A percentile compares a stretch with the other conserved stretches of the same genome.
These are phyloP conservation scores for Vireo altiloquus DNA, from an alignment of 2,113 vertebrate species.

Conservation along the genomic window DNA sequence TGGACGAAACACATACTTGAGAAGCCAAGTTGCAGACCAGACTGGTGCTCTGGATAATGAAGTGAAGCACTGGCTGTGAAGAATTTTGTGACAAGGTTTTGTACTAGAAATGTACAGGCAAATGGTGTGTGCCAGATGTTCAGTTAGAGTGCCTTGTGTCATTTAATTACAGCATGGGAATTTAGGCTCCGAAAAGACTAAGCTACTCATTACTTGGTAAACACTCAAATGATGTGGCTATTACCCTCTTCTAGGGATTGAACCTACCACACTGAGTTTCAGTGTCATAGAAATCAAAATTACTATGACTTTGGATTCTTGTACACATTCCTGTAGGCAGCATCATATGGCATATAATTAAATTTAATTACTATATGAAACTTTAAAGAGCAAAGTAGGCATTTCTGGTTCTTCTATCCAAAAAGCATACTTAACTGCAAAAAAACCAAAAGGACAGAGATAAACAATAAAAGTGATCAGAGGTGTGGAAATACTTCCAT, in stretches of 20 bases:
- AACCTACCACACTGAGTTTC: not conserved
- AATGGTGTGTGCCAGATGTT: not conserved
- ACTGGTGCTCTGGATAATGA: not conserved
- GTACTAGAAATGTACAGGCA: not conserved
- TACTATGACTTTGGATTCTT: constrained; percentile 66
- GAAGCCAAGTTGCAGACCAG: not conserved
- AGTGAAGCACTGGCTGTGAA: not conserved
- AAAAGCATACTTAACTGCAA: not conserved
- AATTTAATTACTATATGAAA: constrained; percentile 71
- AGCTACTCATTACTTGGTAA: not conserved
- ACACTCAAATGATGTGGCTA: not conserved
- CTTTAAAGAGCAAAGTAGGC: not conserved
- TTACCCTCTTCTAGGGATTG: not conserved
- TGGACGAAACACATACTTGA: not conserved
- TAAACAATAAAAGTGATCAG: not conserved
- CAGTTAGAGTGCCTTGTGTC: not conserved
- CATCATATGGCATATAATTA: constrained; percentile 60
- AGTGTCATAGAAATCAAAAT: constrained; percentile 18
- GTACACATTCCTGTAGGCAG: constrained; percentile 57
- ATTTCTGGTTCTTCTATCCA: not conserved
- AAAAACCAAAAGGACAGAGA: not conserved
- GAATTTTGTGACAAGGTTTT: not conserved
- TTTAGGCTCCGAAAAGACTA: not conserved
- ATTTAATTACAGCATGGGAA: not conserved
- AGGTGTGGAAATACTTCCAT: not conserved